These are phyloP conservation scores for Drosophila yakuba DNA, from an alignment of 1,140 invertebrate species.

Conservation along the genomic window DNA sequence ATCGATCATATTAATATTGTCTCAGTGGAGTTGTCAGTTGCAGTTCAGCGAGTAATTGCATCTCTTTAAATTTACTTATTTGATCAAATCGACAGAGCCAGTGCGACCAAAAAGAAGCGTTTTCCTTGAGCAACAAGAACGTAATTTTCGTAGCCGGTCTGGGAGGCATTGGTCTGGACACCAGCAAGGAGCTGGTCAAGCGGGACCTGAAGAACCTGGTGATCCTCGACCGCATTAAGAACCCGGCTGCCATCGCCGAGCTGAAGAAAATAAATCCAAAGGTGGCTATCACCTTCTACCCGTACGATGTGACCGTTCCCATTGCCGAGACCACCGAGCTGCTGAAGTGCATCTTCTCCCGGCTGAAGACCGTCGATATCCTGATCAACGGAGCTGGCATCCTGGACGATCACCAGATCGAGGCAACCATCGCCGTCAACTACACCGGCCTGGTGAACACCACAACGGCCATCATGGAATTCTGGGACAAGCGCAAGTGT, in stretches of 20 bases:
- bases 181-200: constrained; percentile 66
- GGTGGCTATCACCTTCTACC: constrained; percentile 65
- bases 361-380: constrained; percentile 72
- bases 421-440: constrained; percentile 79
- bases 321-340: constrained; percentile 57
- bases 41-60: background rate
- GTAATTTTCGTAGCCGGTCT: constrained; percentile 76
- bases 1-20: background rate
- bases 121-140: constrained; percentile 68
- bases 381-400: constrained; percentile 80
- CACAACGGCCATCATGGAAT: constrained; percentile 71
- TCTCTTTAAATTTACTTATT: no score
- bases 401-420: constrained; percentile 73
- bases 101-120: constrained; percentile 1
- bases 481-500: constrained; percentile 87
- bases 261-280: constrained; percentile 73
- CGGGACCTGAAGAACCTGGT: constrained; percentile 66
- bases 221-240: constrained; percentile 73
- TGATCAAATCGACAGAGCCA: constrained; percentile 32
- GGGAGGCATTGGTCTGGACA: constrained; percentile 76
- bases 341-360: constrained; percentile 61
- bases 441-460: constrained; percentile 79
- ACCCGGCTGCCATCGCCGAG: constrained; percentile 62
- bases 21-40: no score
- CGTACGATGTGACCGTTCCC: constrained; percentile 73